Evolutionary conservation across 1,140 invertebrate species (phyloP).

Genomic region (Hycleus phaleratus): DNA sequence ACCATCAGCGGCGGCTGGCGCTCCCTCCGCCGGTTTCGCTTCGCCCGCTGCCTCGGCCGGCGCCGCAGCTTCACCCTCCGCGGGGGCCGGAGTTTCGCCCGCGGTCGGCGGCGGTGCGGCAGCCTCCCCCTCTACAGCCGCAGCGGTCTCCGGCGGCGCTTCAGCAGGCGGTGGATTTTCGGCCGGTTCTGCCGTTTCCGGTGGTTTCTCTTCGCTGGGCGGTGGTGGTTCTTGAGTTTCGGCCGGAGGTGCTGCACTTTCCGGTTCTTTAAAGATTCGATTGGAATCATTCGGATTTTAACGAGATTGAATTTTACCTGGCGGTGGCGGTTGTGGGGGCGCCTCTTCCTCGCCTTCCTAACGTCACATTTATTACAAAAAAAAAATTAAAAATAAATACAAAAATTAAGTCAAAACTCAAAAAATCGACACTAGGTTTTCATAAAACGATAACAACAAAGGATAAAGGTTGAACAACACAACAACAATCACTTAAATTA

Average conservation of each 20-base stretch:
- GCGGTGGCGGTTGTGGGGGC: not conserved
- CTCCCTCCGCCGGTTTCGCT: not conserved
- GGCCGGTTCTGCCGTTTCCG: constrained; percentile 2
- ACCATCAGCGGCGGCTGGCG: constrained; percentile 3
- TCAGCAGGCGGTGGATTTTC: constrained; percentile 9
- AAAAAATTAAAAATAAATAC: not conserved
- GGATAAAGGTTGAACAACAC: not conserved
- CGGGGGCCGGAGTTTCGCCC: constrained; percentile 38
- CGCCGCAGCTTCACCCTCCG: constrained; percentile 36
- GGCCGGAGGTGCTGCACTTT: not conserved
- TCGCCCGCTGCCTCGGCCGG: constrained; percentile 24
- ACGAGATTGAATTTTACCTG: too few relatives aligned
- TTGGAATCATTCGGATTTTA: too few relatives aligned
- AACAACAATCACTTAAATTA: constrained; percentile 5
- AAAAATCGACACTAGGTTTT: too few relatives aligned
- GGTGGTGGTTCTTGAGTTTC: not conserved
- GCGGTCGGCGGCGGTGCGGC: constrained; percentile 35
- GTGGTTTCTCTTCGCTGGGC: constrained; percentile 9
- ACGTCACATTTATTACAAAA: not conserved
- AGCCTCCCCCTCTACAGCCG: constrained; percentile 4
- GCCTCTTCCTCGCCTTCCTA: not conserved
- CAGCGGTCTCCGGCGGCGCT: constrained; percentile 2
- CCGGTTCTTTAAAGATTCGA: too few relatives aligned
- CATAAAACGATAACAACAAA: not conserved
- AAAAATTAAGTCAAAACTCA: constrained; percentile 1